Evolutionary conservation across 2,888 invertebrate genomes (phyloP), one percentile per base, ranked within the genome.

Genomic region (Apamea monoglypha): DNA sequence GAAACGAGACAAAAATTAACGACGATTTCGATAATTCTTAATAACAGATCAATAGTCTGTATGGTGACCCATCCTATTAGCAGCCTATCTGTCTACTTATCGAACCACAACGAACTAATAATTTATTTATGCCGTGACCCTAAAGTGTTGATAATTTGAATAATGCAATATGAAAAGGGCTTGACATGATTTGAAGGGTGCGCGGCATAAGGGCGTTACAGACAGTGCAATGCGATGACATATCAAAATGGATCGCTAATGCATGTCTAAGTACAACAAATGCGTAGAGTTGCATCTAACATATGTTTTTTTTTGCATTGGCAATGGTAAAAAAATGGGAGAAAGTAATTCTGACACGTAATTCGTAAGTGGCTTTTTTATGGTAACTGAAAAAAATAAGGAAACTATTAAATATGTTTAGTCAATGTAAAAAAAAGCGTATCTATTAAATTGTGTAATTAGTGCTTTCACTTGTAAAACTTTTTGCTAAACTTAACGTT

Each of bases 191-290:
- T 91, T 90, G 88, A 88, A 89, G 91, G 91, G 89, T 73, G 83
- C 56, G 29, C 67, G 66, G 63, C 70, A 59, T 87, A 94, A 94
- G 95, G 93, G 94, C 91, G 92, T 91, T 93, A 91, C 88, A 69
- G 78, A 32, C 84, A 91, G 82, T 88, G 90, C 89, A 91, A 89
- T 56, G 91, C 92, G 95, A 96, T 96, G 96, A 96, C 95, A 95
- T 95, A 94, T 95, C 96, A 96, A 94, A 96, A 96, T 95, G 95
- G 94, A 96, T 95, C 92, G 94, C 93, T 96, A 96, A 96, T 96
- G 95, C 92, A 93, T 80, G 88, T 87, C 76, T 86, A 88, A 84
- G 88, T 89, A 89, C 81, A 91, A 78, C 47, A 89, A 80, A 84
- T 61, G 78, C 5, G 74, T 91, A 75, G 92, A 93, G 90, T n/a